phyloP scores from a whole-genome alignment of 2,888 invertebrate genomes.

The Lacanobia wlatinum region DNA sequence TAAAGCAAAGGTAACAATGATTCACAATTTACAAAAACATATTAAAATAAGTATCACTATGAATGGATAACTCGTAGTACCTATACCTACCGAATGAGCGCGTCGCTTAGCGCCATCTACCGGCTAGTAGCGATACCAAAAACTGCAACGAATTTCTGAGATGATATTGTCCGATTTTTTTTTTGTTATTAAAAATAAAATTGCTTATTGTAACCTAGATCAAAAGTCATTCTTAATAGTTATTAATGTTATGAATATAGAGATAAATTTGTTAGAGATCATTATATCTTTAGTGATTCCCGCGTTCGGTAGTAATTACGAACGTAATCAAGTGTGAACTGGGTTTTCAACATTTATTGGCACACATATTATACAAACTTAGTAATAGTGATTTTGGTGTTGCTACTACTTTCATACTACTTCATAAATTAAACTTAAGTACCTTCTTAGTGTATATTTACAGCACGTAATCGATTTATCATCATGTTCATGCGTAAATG shows the following conservation, averaged over 20 bases:
- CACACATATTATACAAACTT: neutral
- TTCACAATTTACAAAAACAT: neutral
- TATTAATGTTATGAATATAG: no score
- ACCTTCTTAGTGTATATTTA: neutral
- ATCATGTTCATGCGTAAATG: neutral
- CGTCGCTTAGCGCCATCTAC: conserved; percentile 63
- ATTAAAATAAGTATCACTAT: conserved; percentile 20
- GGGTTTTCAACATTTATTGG: neutral
- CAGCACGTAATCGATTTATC: no score
- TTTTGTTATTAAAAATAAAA: neutral
- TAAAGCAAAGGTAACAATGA: neutral
- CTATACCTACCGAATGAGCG: conserved; percentile 18
- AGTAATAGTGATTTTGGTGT: neutral
- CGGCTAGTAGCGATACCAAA: conserved; percentile 51
- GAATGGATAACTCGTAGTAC: conserved; percentile 35
- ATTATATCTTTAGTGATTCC: neutral
- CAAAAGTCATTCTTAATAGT: neutral
- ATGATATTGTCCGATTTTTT: neutral
- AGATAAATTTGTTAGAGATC: neutral
- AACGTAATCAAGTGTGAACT: neutral
- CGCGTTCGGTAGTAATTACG: neutral
- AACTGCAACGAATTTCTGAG: neutral
- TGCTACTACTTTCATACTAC: neutral
- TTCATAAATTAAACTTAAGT: neutral
- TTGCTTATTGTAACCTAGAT: neutral